Conservation (phyloP, 2,888 invertebrate genomes). For the Nomada fabriciana region DNA sequence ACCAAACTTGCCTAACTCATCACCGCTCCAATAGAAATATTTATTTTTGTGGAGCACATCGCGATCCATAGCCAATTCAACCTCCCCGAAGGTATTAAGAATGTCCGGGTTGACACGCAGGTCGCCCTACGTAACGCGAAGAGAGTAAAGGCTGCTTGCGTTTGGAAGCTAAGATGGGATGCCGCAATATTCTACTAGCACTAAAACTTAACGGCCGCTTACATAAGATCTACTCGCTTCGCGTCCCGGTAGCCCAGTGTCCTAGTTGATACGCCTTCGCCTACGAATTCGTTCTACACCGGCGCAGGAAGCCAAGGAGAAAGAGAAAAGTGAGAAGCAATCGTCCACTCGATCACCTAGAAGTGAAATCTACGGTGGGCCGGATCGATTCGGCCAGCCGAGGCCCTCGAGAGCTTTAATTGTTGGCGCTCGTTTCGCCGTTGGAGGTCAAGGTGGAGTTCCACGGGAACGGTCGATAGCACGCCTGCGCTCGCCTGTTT, state of each 20-base stretch:
- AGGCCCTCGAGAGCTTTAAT: slow-evolving; percentile 63
- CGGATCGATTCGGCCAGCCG: slow-evolving; percentile 52
- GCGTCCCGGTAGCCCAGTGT: too few relatives aligned
- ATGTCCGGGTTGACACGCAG: neutral
- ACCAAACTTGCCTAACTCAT: neutral
- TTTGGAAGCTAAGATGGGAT: too few relatives aligned
- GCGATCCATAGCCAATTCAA: too few relatives aligned
- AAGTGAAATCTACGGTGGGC: slow-evolving; percentile 25
- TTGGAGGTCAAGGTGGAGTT: slow-evolving; percentile 70
- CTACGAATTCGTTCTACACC: too few relatives aligned
- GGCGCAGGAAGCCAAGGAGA: neutral
- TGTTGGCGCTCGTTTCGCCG: slow-evolving; percentile 58
- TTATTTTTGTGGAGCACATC: neutral
- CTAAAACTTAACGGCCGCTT: too few relatives aligned
- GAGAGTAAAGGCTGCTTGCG: too few relatives aligned
- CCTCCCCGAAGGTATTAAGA: neutral
- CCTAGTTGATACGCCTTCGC: too few relatives aligned
- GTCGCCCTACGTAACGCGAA: too few relatives aligned
- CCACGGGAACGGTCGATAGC: slow-evolving; percentile 63
- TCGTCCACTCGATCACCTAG: slow-evolving; percentile 18
- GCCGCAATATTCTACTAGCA: too few relatives aligned
- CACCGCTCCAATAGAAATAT: neutral
- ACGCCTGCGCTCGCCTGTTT: slow-evolving; percentile 47
- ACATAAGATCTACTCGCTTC: too few relatives aligned
- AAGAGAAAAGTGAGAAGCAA: neutral